Conservation (phyloP, 2,888 invertebrate genomes). For the Ethmia dodecea region DNA sequence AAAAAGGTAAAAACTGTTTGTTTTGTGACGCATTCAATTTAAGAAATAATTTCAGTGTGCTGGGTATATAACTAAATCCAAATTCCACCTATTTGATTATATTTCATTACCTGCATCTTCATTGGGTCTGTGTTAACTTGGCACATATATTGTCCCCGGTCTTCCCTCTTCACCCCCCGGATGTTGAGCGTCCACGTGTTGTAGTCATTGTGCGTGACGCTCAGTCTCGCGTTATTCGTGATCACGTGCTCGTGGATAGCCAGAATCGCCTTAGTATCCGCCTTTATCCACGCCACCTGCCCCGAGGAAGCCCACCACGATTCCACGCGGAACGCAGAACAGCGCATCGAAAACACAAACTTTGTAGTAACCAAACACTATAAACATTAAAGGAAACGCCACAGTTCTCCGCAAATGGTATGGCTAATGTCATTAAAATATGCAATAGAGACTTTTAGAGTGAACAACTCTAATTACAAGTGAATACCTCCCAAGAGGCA, state of each 20-base stretch:
- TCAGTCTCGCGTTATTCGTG: constrained; percentile 92
- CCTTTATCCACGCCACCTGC: constrained; percentile 97
- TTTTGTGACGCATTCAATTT: too few species aligned
- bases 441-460: constrained; percentile 55
- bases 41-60: too few species aligned
- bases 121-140: constrained; percentile 96
- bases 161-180: constrained; percentile 89
- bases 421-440: constrained; percentile 37
- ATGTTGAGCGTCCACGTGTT: constrained; percentile 96
- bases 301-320: constrained; percentile 18
- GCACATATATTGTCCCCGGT: constrained; percentile 95
- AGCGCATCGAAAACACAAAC: constrained; percentile 25
- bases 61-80: too few species aligned
- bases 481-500: constrained; percentile 69
- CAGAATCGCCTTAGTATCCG: constrained; percentile 94
- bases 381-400: constrained; percentile 19
- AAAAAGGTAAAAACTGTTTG: too few species aligned
- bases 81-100: too few species aligned
- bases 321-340: constrained; percentile 7
- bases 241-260: constrained; percentile 96
- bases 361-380: constrained; percentile 17
- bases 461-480: constrained; percentile 70
- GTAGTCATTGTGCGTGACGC: constrained; percentile 94
- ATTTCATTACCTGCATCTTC: constrained; percentile 93
- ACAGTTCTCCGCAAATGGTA: constrained; percentile 34